A percentile compares a stretch with the other conserved stretches of the same genome.
These are phyloP conservation scores for Bembecia ichneumoniformis DNA, from an alignment of 2,888 invertebrate species.

Conservation along the genomic window DNA sequence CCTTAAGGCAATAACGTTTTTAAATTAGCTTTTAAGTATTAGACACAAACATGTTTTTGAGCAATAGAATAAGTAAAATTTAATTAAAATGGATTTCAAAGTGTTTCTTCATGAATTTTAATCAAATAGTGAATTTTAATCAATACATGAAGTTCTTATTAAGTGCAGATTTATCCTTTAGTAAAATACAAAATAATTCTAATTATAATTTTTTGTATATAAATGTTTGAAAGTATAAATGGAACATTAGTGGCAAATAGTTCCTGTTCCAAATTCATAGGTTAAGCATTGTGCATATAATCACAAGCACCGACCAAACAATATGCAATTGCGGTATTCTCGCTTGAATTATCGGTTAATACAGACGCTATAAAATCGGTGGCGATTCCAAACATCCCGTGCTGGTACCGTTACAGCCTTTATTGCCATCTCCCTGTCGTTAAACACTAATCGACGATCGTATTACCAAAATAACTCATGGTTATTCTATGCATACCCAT, in stretches of 20 bases:
- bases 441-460: constrained; percentile 65
- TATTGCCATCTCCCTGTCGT: constrained; percentile 53
- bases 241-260: too few relatives aligned
- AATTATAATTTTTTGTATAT: too few relatives aligned
- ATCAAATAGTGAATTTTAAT: too few relatives aligned
- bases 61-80: too few relatives aligned
- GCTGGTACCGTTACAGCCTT: constrained; percentile 46
- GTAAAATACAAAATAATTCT: background rate
- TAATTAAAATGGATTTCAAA: too few relatives aligned
- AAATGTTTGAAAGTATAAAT: too few relatives aligned
- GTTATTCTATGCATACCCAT: constrained; percentile 14
- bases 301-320: background rate
- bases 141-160: constrained; percentile 17
- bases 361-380: constrained; percentile 58
- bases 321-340: constrained; percentile 23
- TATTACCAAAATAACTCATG: constrained; percentile 60
- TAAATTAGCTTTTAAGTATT: too few relatives aligned
- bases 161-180: background rate
- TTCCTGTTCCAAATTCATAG: background rate
- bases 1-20: too few relatives aligned
- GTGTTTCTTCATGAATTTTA: too few relatives aligned
- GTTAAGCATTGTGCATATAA: background rate
- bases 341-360: constrained; percentile 65
- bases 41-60: too few relatives aligned
- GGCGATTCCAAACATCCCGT: constrained; percentile 70